These are phyloP conservation scores for Glyptemys insculpta DNA, from an alignment of 2,797 vertebrate genomes.

Conservation along the genomic window DNA sequence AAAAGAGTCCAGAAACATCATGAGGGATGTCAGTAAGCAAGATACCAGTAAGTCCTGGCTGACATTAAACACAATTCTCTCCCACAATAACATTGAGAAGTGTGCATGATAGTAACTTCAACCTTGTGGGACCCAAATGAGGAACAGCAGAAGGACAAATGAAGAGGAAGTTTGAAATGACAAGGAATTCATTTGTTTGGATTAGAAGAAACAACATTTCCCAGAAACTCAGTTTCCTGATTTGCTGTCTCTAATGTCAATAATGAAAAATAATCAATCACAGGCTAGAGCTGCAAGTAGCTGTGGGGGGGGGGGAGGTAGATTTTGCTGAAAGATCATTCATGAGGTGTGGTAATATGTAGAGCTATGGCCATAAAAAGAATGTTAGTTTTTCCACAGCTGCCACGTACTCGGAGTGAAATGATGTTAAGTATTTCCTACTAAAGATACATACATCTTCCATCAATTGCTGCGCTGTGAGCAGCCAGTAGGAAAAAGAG, in stretches of 20 bases:
- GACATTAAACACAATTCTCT: neutral
- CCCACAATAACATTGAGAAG: neutral
- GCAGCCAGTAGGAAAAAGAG: neutral
- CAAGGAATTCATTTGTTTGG: neutral
- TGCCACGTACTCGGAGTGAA: neutral
- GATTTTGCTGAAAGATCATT: neutral
- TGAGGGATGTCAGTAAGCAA: fast-evolving
- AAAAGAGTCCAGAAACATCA: neutral
- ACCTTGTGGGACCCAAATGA: neutral
- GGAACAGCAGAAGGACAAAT: neutral
- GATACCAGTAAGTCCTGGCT: neutral
- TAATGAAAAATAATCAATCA: neutral
- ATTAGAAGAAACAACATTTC: neutral
- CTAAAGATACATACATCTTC: neutral
- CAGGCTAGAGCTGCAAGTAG: neutral
- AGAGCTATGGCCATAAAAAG: neutral
- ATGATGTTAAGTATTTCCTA: neutral
- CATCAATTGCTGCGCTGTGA: neutral
- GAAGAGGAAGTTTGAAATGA: neutral
- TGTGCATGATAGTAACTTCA: neutral
- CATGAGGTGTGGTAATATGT: neutral
- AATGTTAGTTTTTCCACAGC: neutral
- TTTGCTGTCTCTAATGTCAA: neutral
- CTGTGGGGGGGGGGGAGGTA: neutral
- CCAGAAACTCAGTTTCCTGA: neutral